phyloP scores from a whole-genome alignment of 2,113 vertebrate species.

The Scytalopus superciliaris region DNA sequence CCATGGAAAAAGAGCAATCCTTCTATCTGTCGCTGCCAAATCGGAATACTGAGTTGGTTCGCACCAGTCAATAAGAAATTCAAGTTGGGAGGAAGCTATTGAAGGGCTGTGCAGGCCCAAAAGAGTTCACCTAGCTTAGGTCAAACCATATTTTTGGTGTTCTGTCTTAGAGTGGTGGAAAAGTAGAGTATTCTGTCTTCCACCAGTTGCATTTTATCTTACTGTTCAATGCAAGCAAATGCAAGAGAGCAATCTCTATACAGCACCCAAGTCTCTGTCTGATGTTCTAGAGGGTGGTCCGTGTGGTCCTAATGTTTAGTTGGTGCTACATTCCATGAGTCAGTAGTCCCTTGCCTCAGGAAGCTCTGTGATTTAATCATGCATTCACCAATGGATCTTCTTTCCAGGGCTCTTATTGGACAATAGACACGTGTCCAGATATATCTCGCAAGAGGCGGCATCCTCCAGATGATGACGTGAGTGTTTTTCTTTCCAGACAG shows the following conservation, averaged over 20 bases:
- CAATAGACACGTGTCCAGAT: slow-evolving; percentile 88
- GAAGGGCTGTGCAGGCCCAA: neutral
- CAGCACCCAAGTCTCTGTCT: neutral
- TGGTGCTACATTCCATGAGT: neutral
- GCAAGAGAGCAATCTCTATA: neutral
- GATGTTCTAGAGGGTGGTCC: neutral
- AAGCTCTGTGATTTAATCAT: neutral
- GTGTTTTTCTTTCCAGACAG: neutral
- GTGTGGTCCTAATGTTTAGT: neutral
- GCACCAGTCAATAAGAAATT: neutral
- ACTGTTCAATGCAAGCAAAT: neutral
- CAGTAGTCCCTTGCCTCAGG: neutral
- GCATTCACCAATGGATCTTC: neutral
- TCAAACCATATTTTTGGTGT: neutral
- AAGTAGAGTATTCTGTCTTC: neutral
- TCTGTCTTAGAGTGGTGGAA: neutral
- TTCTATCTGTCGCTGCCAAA: neutral
- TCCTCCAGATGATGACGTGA: slow-evolving; percentile 85
- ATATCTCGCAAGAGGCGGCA: slow-evolving; percentile 87
- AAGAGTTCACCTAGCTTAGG: neutral
- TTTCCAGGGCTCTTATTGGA: slow-evolving; percentile 96
- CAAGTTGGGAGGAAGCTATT: neutral
- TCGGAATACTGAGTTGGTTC: neutral
- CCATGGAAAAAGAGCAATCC: neutral
- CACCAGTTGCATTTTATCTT: neutral